Conservation (phyloP, 2,797 vertebrate species). For the Alauda arvensis region DNA sequence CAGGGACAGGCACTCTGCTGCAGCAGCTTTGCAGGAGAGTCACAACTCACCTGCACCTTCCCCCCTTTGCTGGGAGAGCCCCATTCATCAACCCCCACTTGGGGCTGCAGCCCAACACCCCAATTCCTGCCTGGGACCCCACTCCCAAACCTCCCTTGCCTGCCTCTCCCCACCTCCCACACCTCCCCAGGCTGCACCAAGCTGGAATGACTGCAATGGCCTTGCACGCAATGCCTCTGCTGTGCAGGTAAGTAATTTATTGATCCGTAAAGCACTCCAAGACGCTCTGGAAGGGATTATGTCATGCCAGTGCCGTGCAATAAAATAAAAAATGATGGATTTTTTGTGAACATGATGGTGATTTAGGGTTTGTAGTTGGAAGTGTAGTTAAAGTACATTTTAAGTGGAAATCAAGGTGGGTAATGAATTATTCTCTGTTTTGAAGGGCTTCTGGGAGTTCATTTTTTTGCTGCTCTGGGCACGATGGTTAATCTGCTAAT, state of each 20-base stretch:
- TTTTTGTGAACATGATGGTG: constrained; percentile 73
- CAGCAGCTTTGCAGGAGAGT: neutral
- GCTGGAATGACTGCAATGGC: constrained; percentile 46
- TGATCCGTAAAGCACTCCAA: constrained; percentile 75
- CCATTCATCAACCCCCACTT: rapidly evolving
- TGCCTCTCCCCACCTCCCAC: neutral
- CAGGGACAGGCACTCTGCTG: neutral
- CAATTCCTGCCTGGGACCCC: neutral
- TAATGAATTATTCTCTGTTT: constrained; percentile 78
- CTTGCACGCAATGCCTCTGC: constrained; percentile 63
- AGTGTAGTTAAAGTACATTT: constrained; percentile 80
- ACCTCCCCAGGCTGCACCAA: neutral
- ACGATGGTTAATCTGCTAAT: constrained; percentile 70
- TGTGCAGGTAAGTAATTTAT: constrained; percentile 78
- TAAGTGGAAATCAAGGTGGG: constrained; percentile 78
- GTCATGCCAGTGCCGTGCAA: constrained; percentile 69
- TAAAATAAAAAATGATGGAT: constrained; percentile 81
- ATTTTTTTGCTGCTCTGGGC: constrained; percentile 69
- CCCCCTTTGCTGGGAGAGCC: neutral
- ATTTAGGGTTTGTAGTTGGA: constrained; percentile 78
- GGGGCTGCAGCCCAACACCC: neutral
- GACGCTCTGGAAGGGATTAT: constrained; percentile 78
- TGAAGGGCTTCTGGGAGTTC: constrained; percentile 72
- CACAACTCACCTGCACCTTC: neutral
- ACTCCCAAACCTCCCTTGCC: neutral